Percentiles rank a stretch among this genome's conserved stretches.
These are phyloP conservation scores for Elymnias hypermnestra DNA, from an alignment of 1,140 invertebrate species.

Conservation along the genomic window DNA sequence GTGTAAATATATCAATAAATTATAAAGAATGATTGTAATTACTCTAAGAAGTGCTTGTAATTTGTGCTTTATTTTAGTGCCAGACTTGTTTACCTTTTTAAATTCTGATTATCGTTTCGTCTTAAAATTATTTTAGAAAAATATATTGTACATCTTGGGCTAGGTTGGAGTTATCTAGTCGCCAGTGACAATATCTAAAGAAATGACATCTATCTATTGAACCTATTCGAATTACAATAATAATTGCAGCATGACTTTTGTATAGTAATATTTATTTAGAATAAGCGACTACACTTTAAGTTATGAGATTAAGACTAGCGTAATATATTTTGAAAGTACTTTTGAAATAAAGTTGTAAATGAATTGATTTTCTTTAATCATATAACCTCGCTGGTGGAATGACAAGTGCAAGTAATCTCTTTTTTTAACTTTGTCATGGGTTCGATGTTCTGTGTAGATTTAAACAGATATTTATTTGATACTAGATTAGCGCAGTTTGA, in stretches of 20 bases:
- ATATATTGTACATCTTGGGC: slow-evolving; percentile 21
- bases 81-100: slow-evolving; percentile 3
- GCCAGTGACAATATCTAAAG: slow-evolving; percentile 37
- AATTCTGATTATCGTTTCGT: too few relatives aligned
- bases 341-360: too few relatives aligned
- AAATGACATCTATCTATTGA: too few relatives aligned
- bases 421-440: too few relatives aligned
- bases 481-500: too few relatives aligned
- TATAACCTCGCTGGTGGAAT: too few relatives aligned
- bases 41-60: slow-evolving; percentile 10
- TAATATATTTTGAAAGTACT: slow-evolving; percentile 9
- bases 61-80: slow-evolving; percentile 14
- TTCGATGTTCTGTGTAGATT: too few relatives aligned
- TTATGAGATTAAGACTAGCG: slow-evolving; percentile 2
- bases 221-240: too few relatives aligned
- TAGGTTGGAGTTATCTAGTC: slow-evolving; percentile 57
- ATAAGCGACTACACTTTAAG: background rate
- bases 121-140: background rate
- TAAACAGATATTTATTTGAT: too few relatives aligned
- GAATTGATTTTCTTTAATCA: too few relatives aligned
- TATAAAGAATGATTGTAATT: slow-evolving; percentile 13
- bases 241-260: slow-evolving; percentile 22
- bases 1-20: slow-evolving; percentile 26
- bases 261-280: slow-evolving; percentile 32
- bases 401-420: too few relatives aligned